These are phyloP conservation scores for Anarsia innoxiella DNA, from an alignment of 2,888 invertebrate genomes.

Conservation along the genomic window DNA sequence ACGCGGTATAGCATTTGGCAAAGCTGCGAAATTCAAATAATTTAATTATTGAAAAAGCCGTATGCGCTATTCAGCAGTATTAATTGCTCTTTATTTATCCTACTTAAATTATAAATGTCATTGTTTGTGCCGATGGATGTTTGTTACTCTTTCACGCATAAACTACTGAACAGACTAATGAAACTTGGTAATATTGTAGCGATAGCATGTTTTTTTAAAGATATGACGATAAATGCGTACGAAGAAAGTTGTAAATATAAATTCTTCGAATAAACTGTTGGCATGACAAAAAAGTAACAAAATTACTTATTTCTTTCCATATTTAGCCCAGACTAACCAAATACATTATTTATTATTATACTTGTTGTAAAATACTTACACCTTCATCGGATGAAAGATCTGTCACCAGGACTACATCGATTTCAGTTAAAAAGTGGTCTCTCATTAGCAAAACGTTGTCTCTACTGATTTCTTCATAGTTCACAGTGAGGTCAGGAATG, in stretches of 20 bases:
- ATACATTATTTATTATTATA: background rate
- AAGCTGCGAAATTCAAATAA: constrained; percentile 19
- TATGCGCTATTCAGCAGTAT: background rate
- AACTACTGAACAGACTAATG: background rate
- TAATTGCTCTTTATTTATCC: background rate
- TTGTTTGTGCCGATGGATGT: too few relatives aligned
- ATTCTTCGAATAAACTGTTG: background rate
- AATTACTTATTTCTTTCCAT: background rate
- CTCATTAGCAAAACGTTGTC: constrained; percentile 15
- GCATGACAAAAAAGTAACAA: background rate
- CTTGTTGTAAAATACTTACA: constrained; percentile 20
- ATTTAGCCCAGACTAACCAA: background rate
- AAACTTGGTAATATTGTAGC: background rate
- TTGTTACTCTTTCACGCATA: background rate
- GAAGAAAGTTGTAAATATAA: background rate
- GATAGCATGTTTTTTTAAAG: background rate
- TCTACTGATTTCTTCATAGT: constrained; percentile 16
- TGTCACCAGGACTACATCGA: constrained; percentile 24
- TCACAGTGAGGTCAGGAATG: constrained; percentile 17
- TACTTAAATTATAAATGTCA: background rate
- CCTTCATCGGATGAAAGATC: constrained; percentile 25
- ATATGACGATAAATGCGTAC: background rate
- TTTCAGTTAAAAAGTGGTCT: constrained; percentile 13
- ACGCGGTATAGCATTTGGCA: constrained; percentile 22
- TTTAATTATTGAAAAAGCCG: background rate